Evolutionary conservation across 2,888 invertebrate genomes (phyloP).

Genomic region (Drosophila subsilvestris): DNA sequence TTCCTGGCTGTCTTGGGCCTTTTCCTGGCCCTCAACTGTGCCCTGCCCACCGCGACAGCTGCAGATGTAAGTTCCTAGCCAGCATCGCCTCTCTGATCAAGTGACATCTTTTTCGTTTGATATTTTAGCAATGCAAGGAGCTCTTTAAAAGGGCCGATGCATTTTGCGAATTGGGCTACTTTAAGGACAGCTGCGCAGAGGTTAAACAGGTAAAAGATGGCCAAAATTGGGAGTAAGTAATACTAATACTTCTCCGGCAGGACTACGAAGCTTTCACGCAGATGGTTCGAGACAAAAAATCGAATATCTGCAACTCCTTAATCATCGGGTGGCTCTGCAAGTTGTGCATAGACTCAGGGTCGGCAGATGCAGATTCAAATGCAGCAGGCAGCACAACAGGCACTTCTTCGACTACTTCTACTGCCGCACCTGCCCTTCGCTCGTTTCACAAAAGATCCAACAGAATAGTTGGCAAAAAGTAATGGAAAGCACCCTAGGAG

Average conservation of each 20-base stretch:
- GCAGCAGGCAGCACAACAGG: too few relatives aligned
- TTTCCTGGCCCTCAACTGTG: not conserved
- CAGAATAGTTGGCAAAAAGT: too few relatives aligned
- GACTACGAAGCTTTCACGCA: not conserved
- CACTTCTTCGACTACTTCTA: too few relatives aligned
- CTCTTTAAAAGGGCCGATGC: fast-evolving
- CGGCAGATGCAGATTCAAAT: too few relatives aligned
- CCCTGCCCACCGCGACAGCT: not conserved
- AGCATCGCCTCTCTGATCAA: not conserved
- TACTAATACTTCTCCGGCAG: not conserved
- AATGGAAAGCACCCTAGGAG: too few relatives aligned
- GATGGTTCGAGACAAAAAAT: not conserved
- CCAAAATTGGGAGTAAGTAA: not conserved
- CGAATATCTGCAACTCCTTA: not conserved
- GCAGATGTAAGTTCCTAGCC: not conserved
- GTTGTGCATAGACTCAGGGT: too few relatives aligned
- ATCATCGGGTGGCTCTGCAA: not conserved
- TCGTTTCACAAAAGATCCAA: too few relatives aligned
- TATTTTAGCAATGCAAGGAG: not conserved
- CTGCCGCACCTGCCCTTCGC: too few relatives aligned
- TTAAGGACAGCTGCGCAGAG: not conserved
- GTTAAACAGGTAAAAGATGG: not conserved
- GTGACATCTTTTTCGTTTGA: not conserved
- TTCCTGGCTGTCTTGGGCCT: not conserved
- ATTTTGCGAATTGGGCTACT: not conserved